Evolutionary conservation across 1,140 invertebrate genomes (phyloP).

Genomic region (Rhyacophila brunnea): DNA sequence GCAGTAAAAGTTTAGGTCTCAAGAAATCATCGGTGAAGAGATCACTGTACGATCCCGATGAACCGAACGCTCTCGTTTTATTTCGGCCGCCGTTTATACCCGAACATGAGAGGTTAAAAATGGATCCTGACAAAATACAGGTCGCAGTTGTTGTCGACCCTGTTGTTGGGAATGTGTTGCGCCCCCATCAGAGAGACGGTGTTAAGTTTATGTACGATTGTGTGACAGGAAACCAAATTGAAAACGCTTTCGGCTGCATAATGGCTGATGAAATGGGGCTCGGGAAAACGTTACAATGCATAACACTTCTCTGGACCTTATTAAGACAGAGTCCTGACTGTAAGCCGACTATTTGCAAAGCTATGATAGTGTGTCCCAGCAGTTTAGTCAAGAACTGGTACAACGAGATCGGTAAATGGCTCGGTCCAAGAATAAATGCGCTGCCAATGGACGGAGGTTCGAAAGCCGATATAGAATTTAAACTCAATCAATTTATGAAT

Average conservation of each 20-base stretch:
- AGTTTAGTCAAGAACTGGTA: conserved; percentile 99
- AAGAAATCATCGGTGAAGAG: conserved; percentile 54
- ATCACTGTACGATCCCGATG: conserved; percentile 90
- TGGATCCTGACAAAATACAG: conserved; percentile 58
- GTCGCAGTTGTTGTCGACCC: conserved; percentile 97
- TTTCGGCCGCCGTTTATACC: conserved; percentile 78
- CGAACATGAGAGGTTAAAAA: conserved; percentile 82
- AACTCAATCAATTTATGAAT: conserved; percentile 75
- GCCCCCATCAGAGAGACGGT: conserved; percentile 98
- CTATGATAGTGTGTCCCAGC: conserved; percentile 93
- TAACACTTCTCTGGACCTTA: conserved; percentile 94
- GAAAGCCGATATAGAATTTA: conserved; percentile 84
- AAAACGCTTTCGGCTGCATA: conserved; percentile 88
- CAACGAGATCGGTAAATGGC: conserved; percentile 98
- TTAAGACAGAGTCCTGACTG: conserved; percentile 81
- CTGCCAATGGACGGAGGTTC: conserved; percentile 90
- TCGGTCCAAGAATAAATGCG: conserved; percentile 77
- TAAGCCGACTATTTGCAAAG: conserved; percentile 87
- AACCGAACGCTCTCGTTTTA: conserved; percentile 89
- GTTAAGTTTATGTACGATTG: conserved; percentile 99
- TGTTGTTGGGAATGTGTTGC: conserved; percentile 80
- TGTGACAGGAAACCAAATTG: conserved; percentile 90
- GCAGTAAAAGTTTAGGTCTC: conserved; percentile 60
- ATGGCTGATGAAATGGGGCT: conserved; percentile 99
- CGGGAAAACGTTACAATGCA: conserved; percentile 98